These are phyloP conservation scores for Grantiella picta DNA, from an alignment of 2,113 vertebrate genomes.

Conservation along the genomic window DNA sequence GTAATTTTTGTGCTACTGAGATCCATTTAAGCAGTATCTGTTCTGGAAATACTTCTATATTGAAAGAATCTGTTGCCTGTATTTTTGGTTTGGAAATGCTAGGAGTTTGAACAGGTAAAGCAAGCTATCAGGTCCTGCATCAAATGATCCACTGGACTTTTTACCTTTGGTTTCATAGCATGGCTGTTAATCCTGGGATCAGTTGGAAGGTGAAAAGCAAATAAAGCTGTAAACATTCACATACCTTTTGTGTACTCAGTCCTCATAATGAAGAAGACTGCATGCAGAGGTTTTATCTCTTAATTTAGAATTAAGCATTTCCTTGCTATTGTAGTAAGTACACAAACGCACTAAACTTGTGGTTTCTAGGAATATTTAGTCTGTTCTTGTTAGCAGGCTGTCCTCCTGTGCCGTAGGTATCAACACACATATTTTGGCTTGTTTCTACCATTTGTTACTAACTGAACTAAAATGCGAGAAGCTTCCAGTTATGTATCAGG, in stretches of 20 bases:
- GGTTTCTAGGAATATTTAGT: not conserved
- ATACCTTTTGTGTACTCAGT: accelerated
- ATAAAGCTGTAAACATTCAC: not conserved
- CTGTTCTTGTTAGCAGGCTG: not conserved
- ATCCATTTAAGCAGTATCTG: not conserved
- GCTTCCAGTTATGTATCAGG: not conserved
- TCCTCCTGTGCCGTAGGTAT: not conserved
- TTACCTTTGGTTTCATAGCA: not conserved
- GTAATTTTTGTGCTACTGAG: not conserved
- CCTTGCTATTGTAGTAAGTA: not conserved
- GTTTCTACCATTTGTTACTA: not conserved
- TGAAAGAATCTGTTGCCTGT: not conserved
- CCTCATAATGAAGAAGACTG: not conserved
- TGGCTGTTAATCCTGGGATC: not conserved
- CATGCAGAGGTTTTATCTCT: not conserved
- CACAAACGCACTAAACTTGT: not conserved
- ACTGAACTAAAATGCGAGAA: not conserved
- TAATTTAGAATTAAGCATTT: not conserved
- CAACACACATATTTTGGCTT: not conserved
- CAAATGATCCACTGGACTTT: not conserved
- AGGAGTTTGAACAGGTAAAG: not conserved
- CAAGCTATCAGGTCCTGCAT: not conserved
- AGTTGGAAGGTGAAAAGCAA: not conserved
- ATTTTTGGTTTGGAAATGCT: not conserved
- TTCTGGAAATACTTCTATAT: not conserved